These are phyloP conservation scores for Popillia japonica DNA, from an alignment of 1,140 invertebrate species.

Conservation along the genomic window DNA sequence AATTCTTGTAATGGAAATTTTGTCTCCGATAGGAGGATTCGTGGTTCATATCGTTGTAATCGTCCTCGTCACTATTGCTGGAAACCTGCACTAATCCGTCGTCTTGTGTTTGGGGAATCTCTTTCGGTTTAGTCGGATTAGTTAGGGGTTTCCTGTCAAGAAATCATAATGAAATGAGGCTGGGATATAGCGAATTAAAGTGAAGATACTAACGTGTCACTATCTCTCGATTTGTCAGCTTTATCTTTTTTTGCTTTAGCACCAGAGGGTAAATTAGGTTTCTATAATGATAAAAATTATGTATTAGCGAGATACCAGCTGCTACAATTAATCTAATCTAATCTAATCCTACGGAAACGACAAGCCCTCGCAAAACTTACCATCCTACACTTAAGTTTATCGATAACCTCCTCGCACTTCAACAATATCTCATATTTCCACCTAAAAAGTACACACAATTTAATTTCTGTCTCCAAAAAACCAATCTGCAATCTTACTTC, in stretches of 20 bases:
- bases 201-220: too few relatives aligned
- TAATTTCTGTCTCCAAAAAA: too few relatives aligned
- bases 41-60: neutral
- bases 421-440: neutral
- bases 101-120: neutral
- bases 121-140: too few relatives aligned
- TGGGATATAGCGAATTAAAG: too few relatives aligned
- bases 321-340: too few relatives aligned
- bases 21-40: neutral
- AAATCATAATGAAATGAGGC: neutral
- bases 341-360: too few relatives aligned
- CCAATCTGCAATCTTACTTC: neutral
- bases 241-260: too few relatives aligned
- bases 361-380: neutral
- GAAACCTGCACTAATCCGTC: neutral
- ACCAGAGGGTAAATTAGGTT: too few relatives aligned
- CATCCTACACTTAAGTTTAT: neutral
- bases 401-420: constrained; percentile 1
- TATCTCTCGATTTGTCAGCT: too few relatives aligned
- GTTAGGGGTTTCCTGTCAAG: neutral
- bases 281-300: neutral
- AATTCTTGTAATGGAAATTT: neutral
- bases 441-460: neutral
- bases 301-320: too few relatives aligned
- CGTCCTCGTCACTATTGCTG: neutral